Base-by-base conservation (phyloP, 2,888 invertebrate genomes). In the Anodontia alba region DNA sequence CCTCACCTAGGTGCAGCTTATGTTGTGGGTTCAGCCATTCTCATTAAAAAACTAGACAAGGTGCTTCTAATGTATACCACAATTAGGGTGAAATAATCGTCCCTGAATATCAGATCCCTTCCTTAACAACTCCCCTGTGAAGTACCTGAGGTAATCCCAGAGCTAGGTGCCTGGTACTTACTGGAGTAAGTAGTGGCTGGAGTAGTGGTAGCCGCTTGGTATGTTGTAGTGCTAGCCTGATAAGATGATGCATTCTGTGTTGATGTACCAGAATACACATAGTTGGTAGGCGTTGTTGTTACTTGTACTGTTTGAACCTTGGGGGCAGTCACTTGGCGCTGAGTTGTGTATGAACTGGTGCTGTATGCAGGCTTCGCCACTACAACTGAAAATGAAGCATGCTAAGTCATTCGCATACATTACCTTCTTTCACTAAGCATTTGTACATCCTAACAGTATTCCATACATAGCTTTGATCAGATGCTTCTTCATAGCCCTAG, bases 351-450 rank as follows among this genome's bases (percentile, higher is more conserved):
- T 15, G 92, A 85, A n/a, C 92, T 89, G 17, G 90, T 90, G 23
- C 92, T 91, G 7, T 92, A 88, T 1, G 89, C 87, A 29, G 93
- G 91, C 76, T 93, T 93, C n/a, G 91, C 90, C 78, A 91, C 86
- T 78, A 88, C 80, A 73, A 82, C 51, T 80, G 66, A 12, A 71
- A 71, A 70, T 10, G 46, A 36, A 74, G 46, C 8, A 46, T 12
- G 17, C 20, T 38, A n/a, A 38, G 38, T 38, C 38, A 38, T 38
- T 38, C n/a, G n/a, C n/a, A n/a, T n/a, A 46, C 49, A 43, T 38
- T 46, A n/a, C 20, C 49, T 46, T 15, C 15, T 46, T n/a, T n/a
- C n/a, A n/a, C n/a, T n/a, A n/a, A n/a, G n/a, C n/a, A n/a, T n/a
- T n/a, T n/a, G n/a, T n/a, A n/a, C n/a, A n/a, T n/a, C n/a, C n/a